Evolutionary conservation across 2,888 invertebrate genomes (phyloP).

Genomic region (Drosophila merina): DNA sequence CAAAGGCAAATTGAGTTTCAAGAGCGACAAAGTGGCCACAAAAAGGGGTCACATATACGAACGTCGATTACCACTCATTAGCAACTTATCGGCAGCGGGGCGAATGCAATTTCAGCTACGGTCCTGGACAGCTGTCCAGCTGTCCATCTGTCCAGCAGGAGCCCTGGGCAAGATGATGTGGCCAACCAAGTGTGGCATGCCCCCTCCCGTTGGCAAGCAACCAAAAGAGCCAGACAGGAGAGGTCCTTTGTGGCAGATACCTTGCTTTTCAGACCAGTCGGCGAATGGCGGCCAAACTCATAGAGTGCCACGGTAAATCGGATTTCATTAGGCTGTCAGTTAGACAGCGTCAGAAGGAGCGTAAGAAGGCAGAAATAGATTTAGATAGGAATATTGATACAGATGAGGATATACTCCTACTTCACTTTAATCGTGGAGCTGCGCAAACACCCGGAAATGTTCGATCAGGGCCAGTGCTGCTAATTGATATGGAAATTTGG

Average conservation of each 20-base stretch:
- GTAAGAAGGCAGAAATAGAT: constrained; percentile 8
- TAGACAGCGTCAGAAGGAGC: too few species aligned
- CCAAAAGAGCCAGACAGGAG: neutral
- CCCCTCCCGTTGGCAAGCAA: constrained; percentile 13
- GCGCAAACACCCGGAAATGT: constrained; percentile 46
- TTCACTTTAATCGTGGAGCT: constrained; percentile 7
- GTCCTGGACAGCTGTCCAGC: constrained; percentile 3
- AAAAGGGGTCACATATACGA: constrained; percentile 25
- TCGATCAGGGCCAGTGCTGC: constrained; percentile 30
- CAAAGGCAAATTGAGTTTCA: constrained; percentile 40
- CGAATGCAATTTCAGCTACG: constrained; percentile 44
- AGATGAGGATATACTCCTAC: neutral
- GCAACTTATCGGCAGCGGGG: constrained; percentile 54
- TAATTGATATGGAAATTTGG: constrained; percentile 56
- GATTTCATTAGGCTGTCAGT: constrained; percentile 21
- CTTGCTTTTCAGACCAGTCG: constrained; percentile 34
- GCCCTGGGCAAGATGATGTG: constrained; percentile 29
- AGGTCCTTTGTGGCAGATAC: constrained; percentile 7
- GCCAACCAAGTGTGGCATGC: constrained; percentile 49
- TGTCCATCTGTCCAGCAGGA: neutral
- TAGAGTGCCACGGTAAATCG: constrained; percentile 42
- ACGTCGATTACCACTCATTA: constrained; percentile 57
- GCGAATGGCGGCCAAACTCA: constrained; percentile 39
- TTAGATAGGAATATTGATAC: neutral
- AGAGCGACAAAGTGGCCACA: constrained; percentile 41